A percentile compares a stretch with the other conserved stretches of the same genome.
These are phyloP conservation scores for Maniola jurtina DNA, from an alignment of 1,140 invertebrate genomes.

Conservation along the genomic window DNA sequence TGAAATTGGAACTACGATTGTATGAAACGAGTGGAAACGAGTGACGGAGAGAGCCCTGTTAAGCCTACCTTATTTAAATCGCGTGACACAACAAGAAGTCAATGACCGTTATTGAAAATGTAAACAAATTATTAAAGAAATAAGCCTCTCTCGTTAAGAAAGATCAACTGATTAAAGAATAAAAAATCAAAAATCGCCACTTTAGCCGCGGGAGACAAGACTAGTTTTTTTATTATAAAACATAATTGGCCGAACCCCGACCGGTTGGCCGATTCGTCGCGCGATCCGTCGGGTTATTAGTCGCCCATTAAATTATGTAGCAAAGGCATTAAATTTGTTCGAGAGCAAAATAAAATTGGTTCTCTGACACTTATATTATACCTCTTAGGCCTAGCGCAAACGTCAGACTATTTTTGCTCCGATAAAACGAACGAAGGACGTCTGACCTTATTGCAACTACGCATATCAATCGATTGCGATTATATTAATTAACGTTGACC, in stretches of 20 bases:
- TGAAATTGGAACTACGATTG: too few relatives aligned
- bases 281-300: slow-evolving; percentile 53
- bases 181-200: slow-evolving; percentile 20
- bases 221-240: slow-evolving; percentile 32
- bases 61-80: too few relatives aligned
- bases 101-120: neutral
- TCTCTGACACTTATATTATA: slow-evolving; percentile 47
- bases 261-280: slow-evolving; percentile 55
- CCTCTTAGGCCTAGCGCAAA: neutral
- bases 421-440: too few relatives aligned
- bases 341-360: slow-evolving; percentile 53
- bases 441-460: too few relatives aligned
- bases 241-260: slow-evolving; percentile 33
- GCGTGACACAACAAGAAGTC: neutral
- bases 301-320: slow-evolving; percentile 59
- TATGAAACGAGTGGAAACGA: too few relatives aligned
- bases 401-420: neutral
- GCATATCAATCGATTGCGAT: too few relatives aligned
- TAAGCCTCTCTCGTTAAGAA: slow-evolving; percentile 8
- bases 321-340: slow-evolving; percentile 52
- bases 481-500: too few relatives aligned
- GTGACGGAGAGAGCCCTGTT: too few relatives aligned
- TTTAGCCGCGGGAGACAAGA: slow-evolving; percentile 29
- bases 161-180: slow-evolving; percentile 10
- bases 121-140: slow-evolving; percentile 11